phyloP scores from a whole-genome alignment of 2,888 invertebrate genomes.

The Epinotia ramella region DNA sequence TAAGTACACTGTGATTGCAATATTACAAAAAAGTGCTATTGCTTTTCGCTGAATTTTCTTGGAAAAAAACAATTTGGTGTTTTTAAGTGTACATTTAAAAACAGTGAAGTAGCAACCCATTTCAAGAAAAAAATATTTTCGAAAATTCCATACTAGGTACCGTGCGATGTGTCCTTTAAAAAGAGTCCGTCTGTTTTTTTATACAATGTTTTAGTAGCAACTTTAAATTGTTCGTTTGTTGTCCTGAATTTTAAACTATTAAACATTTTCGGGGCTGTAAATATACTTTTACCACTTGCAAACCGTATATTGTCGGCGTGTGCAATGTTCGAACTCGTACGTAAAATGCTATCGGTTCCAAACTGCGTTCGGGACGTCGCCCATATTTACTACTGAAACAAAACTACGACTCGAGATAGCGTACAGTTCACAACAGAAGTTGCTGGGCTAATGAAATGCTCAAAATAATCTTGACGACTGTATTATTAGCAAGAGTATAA shows the following conservation, averaged over 20 bases:
- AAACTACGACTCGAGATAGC: conserved; percentile 19
- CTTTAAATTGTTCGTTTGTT: not conserved
- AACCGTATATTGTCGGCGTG: not conserved
- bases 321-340: not conserved
- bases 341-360: conserved; percentile 1
- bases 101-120: no score
- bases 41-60: no score
- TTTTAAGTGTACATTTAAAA: no score
- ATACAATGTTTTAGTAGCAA: no score
- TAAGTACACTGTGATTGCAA: no score
- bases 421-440: not conserved
- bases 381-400: conserved; percentile 21
- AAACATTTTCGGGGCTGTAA: not conserved
- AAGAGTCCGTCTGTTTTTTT: no score
- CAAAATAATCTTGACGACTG: not conserved
- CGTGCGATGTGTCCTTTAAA: no score
- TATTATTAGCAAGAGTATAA: not conserved
- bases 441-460: not conserved
- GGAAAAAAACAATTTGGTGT: no score
- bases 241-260: not conserved
- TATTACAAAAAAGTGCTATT: no score
- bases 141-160: no score
- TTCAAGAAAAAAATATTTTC: no score
- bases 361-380: not conserved
- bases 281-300: not conserved